phyloP scores from a whole-genome alignment of 2,888 invertebrate species.

The Eretmocerus hayati region DNA sequence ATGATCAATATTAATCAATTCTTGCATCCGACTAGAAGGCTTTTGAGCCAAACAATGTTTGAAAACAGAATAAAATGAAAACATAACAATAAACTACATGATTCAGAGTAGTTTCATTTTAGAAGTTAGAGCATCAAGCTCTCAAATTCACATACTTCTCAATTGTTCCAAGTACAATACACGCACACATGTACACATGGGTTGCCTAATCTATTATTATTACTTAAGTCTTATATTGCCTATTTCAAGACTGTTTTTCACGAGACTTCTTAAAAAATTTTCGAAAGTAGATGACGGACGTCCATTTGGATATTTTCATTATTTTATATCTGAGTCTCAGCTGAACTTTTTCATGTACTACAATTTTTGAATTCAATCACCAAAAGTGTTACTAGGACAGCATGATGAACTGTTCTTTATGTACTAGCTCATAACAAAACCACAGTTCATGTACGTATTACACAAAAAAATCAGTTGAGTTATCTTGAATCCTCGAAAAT shows the following conservation, averaged over 20 bases:
- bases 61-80: slow-evolving; percentile 16
- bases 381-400: too few relatives aligned
- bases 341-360: slow-evolving; percentile 7
- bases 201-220: slow-evolving; percentile 9
- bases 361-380: slow-evolving; percentile 9
- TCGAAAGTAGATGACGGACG: slow-evolving; percentile 14
- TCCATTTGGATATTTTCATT: too few relatives aligned
- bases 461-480: too few relatives aligned
- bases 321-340: too few relatives aligned
- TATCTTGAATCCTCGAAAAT: too few relatives aligned
- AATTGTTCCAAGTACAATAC: slow-evolving; percentile 8
- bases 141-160: slow-evolving; percentile 6
- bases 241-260: slow-evolving; percentile 8
- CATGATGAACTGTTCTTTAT: too few relatives aligned
- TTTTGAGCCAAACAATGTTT: slow-evolving; percentile 15
- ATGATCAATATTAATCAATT: too few relatives aligned
- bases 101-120: slow-evolving; percentile 11
- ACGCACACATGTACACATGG: slow-evolving; percentile 2
- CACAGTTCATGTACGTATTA: too few relatives aligned
- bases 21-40: slow-evolving; percentile 15
- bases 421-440: too few relatives aligned
- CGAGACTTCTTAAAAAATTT: slow-evolving; percentile 17
- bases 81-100: slow-evolving; percentile 14
- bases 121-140: slow-evolving; percentile 11
- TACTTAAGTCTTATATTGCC: slow-evolving; percentile 25